Base-by-base conservation (phyloP, 2,797 vertebrate species). In the Lagocephalus sceleratus region DNA sequence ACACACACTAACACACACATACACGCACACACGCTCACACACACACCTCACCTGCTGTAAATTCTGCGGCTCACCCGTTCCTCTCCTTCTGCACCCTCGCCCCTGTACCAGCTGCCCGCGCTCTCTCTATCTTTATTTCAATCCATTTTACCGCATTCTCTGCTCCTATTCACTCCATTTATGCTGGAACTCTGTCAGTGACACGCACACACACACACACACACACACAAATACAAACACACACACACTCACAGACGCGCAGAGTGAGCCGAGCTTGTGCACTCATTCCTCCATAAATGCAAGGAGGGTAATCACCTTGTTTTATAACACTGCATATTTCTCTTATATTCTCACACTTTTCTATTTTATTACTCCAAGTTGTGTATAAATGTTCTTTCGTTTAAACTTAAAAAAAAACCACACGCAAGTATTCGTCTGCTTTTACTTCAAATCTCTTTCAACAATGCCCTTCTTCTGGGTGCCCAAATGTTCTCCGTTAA, bases 291-390 rank as follows among this genome's bases (percentile, higher is more conserved):
- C 42, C 2, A 44, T 47, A 38, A 5, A 23, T 81, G 81, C 76
- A 75, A 84, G 62, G 75, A 71, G 60, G 57, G 65, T 82, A 84
- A 86, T 71, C 75, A 76, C 73, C 73, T 76, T 72, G 66, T 70
- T 65, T 77, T 51, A 70, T 26, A 17, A 43, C 19, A 12, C 14
- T 12, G 12, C 32, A 12, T 35, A 35, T 10, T 35, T 35, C 11
- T 35, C 11, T 14, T 35, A 12, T 10, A 4, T 12, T 35, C 25
- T 26, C 11, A 11, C 32, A 35, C 16, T 17, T 42, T 19, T 6
- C 17, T 42, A n/a, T 42, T 42, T 42, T 42, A n/a, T 42, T 42
- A 17, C 39, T 8, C 39, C 39, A 40, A 16, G 12, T n/a, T n/a
- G 3, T 17, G 14, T 5, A 17, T 17, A 40, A 40, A 6, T 40